A percentile compares a stretch with the other conserved stretches of the same genome.
Evolutionary conservation across 1,140 invertebrate species (phyloP).

Genomic region (Bombus balteatus): DNA sequence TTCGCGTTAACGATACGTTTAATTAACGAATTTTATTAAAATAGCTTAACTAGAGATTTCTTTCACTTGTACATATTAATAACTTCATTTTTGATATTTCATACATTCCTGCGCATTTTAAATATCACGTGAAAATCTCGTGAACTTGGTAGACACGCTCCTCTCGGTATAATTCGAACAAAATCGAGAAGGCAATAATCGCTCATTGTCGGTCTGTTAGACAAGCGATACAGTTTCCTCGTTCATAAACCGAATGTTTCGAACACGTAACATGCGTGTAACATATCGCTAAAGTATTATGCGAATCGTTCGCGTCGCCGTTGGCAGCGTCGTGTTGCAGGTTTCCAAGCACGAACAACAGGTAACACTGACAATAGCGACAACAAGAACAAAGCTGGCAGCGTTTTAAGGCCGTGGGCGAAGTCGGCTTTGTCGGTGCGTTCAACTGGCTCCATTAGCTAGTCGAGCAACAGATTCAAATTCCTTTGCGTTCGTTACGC

Average conservation of each 20-base stretch:
- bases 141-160: no score
- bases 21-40: no score
- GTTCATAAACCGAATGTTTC: background rate
- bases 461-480: background rate
- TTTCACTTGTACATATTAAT: no score
- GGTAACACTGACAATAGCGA: background rate
- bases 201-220: background rate
- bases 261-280: background rate
- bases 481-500: background rate
- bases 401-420: background rate
- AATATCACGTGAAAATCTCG: no score
- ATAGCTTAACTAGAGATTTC: no score
- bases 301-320: background rate
- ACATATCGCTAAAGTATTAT: background rate
- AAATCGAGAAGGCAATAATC: background rate
- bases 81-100: no score
- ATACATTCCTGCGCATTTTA: no score
- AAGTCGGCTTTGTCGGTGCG: constrained; percentile 14
- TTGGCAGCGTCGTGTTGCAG: background rate
- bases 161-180: no score
- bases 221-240: background rate
- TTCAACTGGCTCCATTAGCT: background rate
- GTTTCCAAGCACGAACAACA: background rate
- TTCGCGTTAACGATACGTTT: no score
- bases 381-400: background rate